A percentile compares a stretch with the other conserved stretches of the same genome.
phyloP scores from a whole-genome alignment of 2,113 vertebrate species.

The Romanogobio albipinnatus region DNA sequence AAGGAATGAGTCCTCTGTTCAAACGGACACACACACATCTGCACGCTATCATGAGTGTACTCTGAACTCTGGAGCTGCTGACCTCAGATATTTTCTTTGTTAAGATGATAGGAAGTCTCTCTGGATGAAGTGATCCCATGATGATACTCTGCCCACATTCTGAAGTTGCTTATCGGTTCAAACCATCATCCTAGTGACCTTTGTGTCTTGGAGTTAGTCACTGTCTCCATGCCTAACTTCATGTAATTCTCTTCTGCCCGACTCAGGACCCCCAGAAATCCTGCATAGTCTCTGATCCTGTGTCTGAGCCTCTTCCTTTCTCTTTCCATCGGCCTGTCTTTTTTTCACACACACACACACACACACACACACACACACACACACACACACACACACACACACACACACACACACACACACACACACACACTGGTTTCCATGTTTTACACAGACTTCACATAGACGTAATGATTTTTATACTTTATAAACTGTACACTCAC shows the following conservation, averaged over 20 bases:
- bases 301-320: background rate
- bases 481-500: no score
- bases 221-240: constrained; percentile 3
- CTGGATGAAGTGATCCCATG: constrained; percentile 20
- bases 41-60: constrained; percentile 19
- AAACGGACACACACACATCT: background rate
- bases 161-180: constrained; percentile 27
- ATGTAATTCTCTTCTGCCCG: background rate
- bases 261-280: background rate
- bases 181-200: constrained; percentile 32
- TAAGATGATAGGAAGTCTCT: constrained; percentile 13
- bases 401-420: background rate
- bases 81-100: background rate
- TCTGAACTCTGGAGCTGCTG: constrained; percentile 20
- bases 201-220: constrained; percentile 38
- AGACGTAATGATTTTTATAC: no score
- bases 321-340: background rate
- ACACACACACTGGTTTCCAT: background rate
- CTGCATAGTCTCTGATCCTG: background rate
- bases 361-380: background rate
- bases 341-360: no score
- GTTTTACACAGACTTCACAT: background rate
- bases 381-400: background rate
- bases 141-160: constrained; percentile 36
- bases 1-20: constrained; percentile 42